Base-by-base conservation (phyloP, 1,140 invertebrate genomes). In the Drosophila asahinai region DNA sequence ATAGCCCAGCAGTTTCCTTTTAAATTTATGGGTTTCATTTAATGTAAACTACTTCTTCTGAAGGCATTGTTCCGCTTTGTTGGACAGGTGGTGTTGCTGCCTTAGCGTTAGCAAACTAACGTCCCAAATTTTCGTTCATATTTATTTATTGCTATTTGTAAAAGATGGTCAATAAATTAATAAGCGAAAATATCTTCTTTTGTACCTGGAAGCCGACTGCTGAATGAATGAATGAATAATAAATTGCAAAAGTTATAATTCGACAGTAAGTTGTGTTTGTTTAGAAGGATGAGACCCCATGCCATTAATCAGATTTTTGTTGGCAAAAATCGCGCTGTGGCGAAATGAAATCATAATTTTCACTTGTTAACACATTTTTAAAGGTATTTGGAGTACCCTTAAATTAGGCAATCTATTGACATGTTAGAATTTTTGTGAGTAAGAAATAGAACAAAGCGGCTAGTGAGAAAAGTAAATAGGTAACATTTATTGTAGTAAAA, bases 1-100 rank as follows among this genome's bases (percentile, higher is more conserved):
- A 71, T 81, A 80, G 67, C 68, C 77, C 66, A 84, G 70, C 73
- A 87, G 81, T 84, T 90, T 78, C 77, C 81, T 78, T 66, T 86
- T 81, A 48, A 89, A 89, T 87, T 89, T 84, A 83, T 89, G 77
- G 80, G 36, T 80, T 81, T 89, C 58, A 72, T 81, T 78, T 81
- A 74, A 71, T 80, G 72, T 79, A 87, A 81, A 83, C 80, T 80
- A 72, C 75, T 81, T 83, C 36, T 36, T 57, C 65, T 73, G 70
- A 47, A 57, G 65, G 14, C 79, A 87, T 87, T 82, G 81, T 83
- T 73, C 67, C 77, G 63, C 67, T 66, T 70, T 63, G 77, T 81
- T 54, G 65, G 81, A 90, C 84, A 87, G 84, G 84, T 87, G 83
- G 68, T 36, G 33, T 11, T 75, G 64, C 19, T 40, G 33, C 52